phyloP scores from a whole-genome alignment of 92 coral and sea anemone genomes.

The Palythoa grandiflora region DNA sequence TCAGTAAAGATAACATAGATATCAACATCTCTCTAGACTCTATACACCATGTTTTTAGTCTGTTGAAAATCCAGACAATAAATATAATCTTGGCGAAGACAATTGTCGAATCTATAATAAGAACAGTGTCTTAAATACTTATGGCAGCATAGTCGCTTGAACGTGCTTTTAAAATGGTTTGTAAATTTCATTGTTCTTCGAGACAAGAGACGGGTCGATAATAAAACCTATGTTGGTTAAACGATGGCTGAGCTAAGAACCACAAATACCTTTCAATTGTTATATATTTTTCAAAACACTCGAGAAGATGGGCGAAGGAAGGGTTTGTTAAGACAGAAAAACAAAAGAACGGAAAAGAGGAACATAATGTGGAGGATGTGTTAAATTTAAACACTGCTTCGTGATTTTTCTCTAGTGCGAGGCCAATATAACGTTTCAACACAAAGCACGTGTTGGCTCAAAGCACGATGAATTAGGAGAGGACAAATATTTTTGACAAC shows the following conservation, averaged over 20 bases:
- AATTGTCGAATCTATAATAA: conserved; percentile 1
- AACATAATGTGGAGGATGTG: conserved; percentile 21
- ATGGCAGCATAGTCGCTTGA: neutral
- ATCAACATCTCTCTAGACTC: conserved; percentile 30
- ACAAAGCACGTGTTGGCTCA: conserved; percentile 17
- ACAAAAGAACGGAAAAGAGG: conserved; percentile 27
- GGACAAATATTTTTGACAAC: conserved; percentile 37
- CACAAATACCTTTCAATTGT: neutral
- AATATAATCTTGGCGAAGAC: neutral
- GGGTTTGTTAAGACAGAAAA: conserved; percentile 43
- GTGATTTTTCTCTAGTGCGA: conserved; percentile 15
- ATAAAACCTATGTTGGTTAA: neutral
- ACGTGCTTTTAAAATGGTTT: neutral
- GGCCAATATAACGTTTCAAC: conserved; percentile 24
- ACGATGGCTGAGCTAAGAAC: conserved; percentile 13
- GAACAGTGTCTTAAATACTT: neutral
- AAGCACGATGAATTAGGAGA: neutral
- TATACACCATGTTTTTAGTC: conserved; percentile 4
- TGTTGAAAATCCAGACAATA: conserved; percentile 2
- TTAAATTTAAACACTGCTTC: conserved; percentile 44
- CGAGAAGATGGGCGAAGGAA: conserved; percentile 14
- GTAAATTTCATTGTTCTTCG: neutral
- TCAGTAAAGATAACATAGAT: conserved; percentile 30
- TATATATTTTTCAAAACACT: conserved; percentile 35
- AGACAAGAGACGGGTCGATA: neutral